A percentile compares a stretch with the other conserved stretches of the same genome.
phyloP scores from a whole-genome alignment of 2,113 vertebrate genomes.

The Lampris megalopsis region DNA sequence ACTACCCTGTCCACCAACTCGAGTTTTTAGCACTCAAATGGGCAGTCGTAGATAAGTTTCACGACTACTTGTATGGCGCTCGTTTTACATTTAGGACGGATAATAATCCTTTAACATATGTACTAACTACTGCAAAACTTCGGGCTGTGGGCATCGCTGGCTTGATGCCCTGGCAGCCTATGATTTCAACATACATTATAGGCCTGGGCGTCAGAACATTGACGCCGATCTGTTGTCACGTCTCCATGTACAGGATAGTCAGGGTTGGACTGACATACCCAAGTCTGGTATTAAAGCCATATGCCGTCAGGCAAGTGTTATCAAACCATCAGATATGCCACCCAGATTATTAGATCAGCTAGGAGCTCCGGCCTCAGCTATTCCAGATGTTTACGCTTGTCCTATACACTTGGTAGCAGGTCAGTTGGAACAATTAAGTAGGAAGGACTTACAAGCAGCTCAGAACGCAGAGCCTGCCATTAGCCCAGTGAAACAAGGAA shows the following conservation, averaged over 20 bases:
- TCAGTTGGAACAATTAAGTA: neutral
- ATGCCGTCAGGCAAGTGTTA: neutral
- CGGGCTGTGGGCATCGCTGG: neutral
- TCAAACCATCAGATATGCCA: neutral
- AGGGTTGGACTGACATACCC: neutral
- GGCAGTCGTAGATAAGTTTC: neutral
- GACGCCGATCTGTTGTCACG: slow-evolving; percentile 7
- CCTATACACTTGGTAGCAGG: neutral
- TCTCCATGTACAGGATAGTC: neutral
- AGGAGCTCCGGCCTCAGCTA: neutral
- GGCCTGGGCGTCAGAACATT: slow-evolving; percentile 2
- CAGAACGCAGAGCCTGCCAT: neutral
- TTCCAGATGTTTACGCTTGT: neutral
- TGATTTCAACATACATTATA: neutral
- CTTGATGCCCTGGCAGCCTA: neutral
- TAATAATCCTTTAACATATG: neutral
- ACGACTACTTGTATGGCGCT: neutral
- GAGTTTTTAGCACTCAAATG: slow-evolving; percentile 1
- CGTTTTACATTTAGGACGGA: neutral
- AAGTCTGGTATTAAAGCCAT: neutral
- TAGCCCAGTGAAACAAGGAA: neutral
- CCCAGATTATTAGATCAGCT: neutral
- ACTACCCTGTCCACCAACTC: neutral
- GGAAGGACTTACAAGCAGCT: neutral
- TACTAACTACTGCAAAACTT: neutral